Evolutionary conservation across 2,888 invertebrate species (phyloP).

Genomic region (Protonemura montana): DNA sequence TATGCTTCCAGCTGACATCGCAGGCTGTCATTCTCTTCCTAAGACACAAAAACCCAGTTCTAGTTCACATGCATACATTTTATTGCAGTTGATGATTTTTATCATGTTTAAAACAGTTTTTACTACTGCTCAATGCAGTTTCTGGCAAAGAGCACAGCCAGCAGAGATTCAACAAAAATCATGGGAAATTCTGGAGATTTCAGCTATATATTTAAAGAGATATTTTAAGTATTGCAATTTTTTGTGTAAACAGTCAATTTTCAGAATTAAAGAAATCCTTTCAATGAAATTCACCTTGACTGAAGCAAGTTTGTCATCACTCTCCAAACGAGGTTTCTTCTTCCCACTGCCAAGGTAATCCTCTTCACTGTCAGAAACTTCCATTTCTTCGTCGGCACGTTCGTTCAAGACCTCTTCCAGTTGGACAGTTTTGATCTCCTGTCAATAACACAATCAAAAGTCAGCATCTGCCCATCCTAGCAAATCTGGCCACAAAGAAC

Average conservation of each 20-base stretch:
- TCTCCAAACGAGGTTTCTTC: conserved; percentile 55
- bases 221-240: too few species aligned
- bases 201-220: too few species aligned
- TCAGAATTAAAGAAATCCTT: too few species aligned
- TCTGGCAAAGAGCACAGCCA: too few species aligned
- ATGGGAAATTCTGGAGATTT: too few species aligned
- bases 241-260: too few species aligned
- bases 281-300: too few species aligned
- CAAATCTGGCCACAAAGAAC: neutral
- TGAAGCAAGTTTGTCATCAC: conserved; percentile 47
- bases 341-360: conserved; percentile 54
- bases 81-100: too few species aligned
- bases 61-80: too few species aligned
- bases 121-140: too few species aligned
- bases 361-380: conserved; percentile 81
- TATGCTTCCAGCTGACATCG: conserved; percentile 92
- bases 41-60: conserved; percentile 50
- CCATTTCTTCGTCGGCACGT: conserved; percentile 84
- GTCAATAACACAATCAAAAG: conserved; percentile 50
- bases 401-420: conserved; percentile 70
- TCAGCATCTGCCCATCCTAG: neutral
- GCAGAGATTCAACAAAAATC: too few species aligned
- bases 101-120: too few species aligned
- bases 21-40: conserved; percentile 90
- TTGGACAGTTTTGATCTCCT: conserved; percentile 76